Evolutionary conservation across 2,888 invertebrate species (phyloP), one percentile per base, ranked within the genome.

Genomic region (Papilio gigon): DNA sequence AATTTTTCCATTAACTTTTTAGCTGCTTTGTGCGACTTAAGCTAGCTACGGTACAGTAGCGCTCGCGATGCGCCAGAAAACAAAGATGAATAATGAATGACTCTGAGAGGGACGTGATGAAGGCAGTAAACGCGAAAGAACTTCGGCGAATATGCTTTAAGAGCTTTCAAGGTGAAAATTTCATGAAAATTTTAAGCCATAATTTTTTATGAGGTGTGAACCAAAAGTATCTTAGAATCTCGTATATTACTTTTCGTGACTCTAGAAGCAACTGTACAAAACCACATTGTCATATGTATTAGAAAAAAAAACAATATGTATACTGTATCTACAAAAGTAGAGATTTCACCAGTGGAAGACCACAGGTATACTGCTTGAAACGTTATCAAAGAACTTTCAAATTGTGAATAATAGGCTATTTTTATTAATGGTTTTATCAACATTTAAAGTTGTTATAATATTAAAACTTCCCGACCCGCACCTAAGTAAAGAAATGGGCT

Each of bases 61-160:
- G 47, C 60, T 40, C 35, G 50, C 68, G 33, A 53, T 59, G 68
- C 64, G 68, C 64, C 50, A 50, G 59, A 64, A 61, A 65, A 70
- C 69, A 65, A 65, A 33, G 65, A 65, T 70, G 65, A 70, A 70
- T 70, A 65, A 70, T 70, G 61, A 62, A 70, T 70, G 58, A 65
- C 42, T 56, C 61, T 58, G 58, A 70, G 44, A 70, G 69, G 62
- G 65, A 44, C 44, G 61, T 27, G 44, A 65, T 61, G 53, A 65
- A 70, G 58, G 56, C 61, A 70, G 61, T 53, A 61, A 69, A 65
- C 56, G 33, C 40, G 65, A 25, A 65, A 61, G 25, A 65, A 33
- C 56, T 42, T 27, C 37, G 22, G 53, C 64, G 50, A 68, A 61
- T 40, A 50, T 17, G 35, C 17, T 58, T 53, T n/a, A 47, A 68